phyloP scores from a whole-genome alignment of 2,888 invertebrate genomes.

The Odontomyia ornata region DNA sequence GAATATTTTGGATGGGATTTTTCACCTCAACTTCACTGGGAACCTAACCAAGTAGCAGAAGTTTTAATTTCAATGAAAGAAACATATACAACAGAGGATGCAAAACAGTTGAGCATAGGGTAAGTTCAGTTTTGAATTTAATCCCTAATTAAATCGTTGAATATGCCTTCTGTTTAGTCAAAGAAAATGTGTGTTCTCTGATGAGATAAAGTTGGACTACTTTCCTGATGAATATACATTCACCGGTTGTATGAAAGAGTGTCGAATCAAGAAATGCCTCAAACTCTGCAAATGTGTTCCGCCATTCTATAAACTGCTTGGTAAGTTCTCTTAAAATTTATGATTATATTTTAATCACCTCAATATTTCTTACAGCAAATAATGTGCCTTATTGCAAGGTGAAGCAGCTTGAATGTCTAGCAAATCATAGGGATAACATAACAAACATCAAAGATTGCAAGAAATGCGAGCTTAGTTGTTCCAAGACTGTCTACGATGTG shows the following conservation, averaged over 20 bases:
- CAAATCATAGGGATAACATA: slow-evolving; percentile 66
- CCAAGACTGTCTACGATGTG: slow-evolving; percentile 78
- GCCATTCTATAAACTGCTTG: slow-evolving; percentile 72
- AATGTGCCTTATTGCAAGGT: slow-evolving; percentile 70
- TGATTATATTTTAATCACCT: not conserved
- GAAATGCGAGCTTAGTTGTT: slow-evolving; percentile 76
- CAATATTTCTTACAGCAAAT: no score
- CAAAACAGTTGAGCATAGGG: slow-evolving; percentile 71
- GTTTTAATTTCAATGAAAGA: slow-evolving; percentile 73
- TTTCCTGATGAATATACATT: slow-evolving; percentile 73
- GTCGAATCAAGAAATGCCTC: slow-evolving; percentile 73
- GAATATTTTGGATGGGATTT: slow-evolving; percentile 76
- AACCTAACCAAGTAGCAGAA: slow-evolving; percentile 62
- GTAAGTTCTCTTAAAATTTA: slow-evolving; percentile 60
- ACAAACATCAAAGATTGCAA: slow-evolving; percentile 70
- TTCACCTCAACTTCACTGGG: slow-evolving; percentile 77
- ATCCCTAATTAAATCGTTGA: no score
- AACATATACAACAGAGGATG: slow-evolving; percentile 80
- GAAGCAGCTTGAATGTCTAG: slow-evolving; percentile 70
- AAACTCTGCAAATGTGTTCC: slow-evolving; percentile 76
- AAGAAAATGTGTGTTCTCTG: slow-evolving; percentile 75
- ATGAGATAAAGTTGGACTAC: slow-evolving; percentile 71
- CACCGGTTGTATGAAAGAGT: slow-evolving; percentile 78
- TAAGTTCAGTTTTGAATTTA: slow-evolving; percentile 47
- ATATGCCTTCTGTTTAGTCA: slow-evolving; percentile 64